Evolutionary conservation across 1,140 invertebrate genomes (phyloP), one percentile per base, ranked within the genome.

Genomic region (Pseudomyrmex pallidus): DNA sequence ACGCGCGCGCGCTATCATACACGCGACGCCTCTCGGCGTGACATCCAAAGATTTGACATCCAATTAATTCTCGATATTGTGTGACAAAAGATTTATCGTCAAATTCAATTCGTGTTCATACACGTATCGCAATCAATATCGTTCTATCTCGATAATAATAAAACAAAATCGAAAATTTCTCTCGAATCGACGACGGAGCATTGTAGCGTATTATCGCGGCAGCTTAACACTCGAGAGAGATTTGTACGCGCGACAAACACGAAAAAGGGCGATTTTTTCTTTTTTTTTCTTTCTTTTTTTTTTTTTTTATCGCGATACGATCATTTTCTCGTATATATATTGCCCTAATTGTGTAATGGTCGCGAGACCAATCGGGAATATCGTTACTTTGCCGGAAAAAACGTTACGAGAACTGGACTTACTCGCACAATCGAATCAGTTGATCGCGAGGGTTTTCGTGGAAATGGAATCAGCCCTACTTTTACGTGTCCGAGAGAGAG

Each of bases 391-490:
- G 67, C 44, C 48, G 20, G 20, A 22, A 72, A 59, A 22, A n/a
- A 54, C 15, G 15, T 12, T 61, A 77, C 64, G 72, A 62, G 68
- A 82, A 74, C 68, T 54, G 50, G 52, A 70, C 70, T 74, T 78
- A 35, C 5, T 82, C 48, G 63, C 17, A 72, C 50, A 82, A 86
- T 82, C 57, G 85, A 83, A 86, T 87, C 84, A 74, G 85, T 83
- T 83, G 84, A 63, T 59, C 72, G 61, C 57, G 46, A 35, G 48
- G 44, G 57, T 57, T 64, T 35, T 62, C 22, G 46, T 22, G 77
- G 56, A 87, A 87, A 87, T 87, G 74, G 48, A 57, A 87, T 87
- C 86, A 87, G 77, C 35, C 66, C 82, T n/a, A 44, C 56, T 13
- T 72, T 74, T 61, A 87, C 86, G 86, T 87, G 86, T 83, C 64